Conservation (phyloP, 2,113 vertebrate species). For the Alligator mississippiensis region DNA sequence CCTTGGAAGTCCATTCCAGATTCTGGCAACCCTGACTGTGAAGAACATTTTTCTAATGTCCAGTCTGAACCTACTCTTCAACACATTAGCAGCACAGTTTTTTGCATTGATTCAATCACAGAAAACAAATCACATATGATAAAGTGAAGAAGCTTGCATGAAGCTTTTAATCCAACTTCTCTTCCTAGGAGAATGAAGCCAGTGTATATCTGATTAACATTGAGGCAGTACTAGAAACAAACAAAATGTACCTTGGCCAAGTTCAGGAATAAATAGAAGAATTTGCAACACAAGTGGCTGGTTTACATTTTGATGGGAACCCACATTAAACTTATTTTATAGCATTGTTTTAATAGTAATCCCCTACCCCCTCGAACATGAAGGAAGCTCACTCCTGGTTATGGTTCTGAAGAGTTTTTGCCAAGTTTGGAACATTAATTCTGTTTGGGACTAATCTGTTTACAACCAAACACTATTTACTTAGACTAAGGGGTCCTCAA, state of each 20-base stretch:
- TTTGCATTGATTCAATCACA: neutral
- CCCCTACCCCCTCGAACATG: neutral
- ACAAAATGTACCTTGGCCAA: neutral
- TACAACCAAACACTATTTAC: no score
- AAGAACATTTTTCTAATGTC: no score
- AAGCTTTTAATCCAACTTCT: neutral
- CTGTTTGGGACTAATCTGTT: neutral
- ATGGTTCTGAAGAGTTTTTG: neutral
- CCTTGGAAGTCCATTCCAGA: no score
- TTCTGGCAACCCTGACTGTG: no score
- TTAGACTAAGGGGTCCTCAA: no score
- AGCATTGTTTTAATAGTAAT: neutral
- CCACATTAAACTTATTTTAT: neutral
- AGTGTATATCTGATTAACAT: neutral
- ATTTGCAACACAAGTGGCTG: neutral
- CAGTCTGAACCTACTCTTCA: neutral
- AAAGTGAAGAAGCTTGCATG: neutral
- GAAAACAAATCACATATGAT: neutral
- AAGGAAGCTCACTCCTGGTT: neutral
- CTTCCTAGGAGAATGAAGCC: neutral
- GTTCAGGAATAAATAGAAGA: neutral
- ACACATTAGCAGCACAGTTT: neutral
- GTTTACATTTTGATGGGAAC: neutral
- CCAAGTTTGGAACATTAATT: neutral
- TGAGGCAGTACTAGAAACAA: neutral